Evolutionary conservation across 2,797 vertebrate genomes (phyloP).

Genomic region (Tarsius wallacei): DNA sequence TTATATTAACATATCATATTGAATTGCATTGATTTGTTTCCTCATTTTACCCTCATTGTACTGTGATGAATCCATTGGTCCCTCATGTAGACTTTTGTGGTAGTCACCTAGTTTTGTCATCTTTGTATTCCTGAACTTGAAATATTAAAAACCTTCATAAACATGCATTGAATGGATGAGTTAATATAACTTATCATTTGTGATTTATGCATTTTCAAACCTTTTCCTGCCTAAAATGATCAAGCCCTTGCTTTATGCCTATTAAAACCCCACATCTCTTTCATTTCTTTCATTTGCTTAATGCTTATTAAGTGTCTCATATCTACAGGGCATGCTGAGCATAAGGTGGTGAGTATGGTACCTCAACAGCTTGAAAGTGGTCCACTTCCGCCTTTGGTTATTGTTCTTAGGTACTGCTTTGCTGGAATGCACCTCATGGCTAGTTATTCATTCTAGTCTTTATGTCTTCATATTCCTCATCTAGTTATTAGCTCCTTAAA

Average conservation of each 20-base stretch:
- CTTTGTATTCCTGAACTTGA: not conserved
- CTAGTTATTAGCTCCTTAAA: not conserved
- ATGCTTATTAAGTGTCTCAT: not conserved
- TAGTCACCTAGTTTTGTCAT: not conserved
- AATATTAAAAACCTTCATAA: not conserved
- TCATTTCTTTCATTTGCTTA: not conserved
- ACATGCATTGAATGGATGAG: not conserved
- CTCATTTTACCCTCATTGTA: not conserved
- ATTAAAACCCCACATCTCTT: not conserved
- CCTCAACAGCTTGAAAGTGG: not conserved
- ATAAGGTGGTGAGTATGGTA: no score
- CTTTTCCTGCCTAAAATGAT: not conserved
- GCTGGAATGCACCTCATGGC: not conserved
- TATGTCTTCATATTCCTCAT: not conserved
- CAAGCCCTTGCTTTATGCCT: not conserved
- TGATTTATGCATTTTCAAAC: not conserved
- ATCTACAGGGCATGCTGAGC: not conserved
- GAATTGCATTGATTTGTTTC: not conserved
- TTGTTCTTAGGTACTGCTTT: not conserved
- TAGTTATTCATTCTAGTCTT: not conserved
- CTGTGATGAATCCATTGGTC: not conserved
- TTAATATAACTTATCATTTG: not conserved
- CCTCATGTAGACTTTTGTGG: not conserved
- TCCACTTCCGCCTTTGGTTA: not conserved
- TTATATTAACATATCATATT: not conserved